Percentiles rank a stretch among this genome's conserved stretches.
Conservation (phyloP, 2,113 vertebrate genomes). For the Columbina picui region DNA sequence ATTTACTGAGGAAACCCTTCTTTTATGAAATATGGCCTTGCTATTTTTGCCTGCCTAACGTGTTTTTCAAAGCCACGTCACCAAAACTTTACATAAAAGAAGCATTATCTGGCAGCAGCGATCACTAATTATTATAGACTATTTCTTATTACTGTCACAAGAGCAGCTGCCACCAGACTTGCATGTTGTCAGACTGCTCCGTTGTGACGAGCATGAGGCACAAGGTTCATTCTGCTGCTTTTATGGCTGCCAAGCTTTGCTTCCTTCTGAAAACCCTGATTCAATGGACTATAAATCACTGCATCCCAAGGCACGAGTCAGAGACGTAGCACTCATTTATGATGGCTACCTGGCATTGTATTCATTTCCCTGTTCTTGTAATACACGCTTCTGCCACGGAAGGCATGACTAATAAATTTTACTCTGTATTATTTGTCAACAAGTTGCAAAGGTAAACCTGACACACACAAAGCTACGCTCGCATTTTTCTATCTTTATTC, state of each 20-base stretch:
- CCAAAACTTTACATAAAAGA: background rate
- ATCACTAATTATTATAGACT: background rate
- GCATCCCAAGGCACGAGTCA: background rate
- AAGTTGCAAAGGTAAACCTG: background rate
- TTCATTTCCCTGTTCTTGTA: background rate
- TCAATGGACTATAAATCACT: background rate
- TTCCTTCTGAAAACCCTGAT: background rate
- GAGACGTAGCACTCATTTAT: rapidly evolving
- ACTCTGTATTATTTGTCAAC: background rate
- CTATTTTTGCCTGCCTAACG: background rate
- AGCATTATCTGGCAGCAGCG: background rate
- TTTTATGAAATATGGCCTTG: background rate
- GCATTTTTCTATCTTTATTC: background rate
- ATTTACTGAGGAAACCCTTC: background rate
- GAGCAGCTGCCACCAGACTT: background rate
- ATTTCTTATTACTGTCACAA: background rate
- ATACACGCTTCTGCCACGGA: background rate
- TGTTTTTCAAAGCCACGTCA: background rate
- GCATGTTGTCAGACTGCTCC: rapidly evolving
- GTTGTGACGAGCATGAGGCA: rapidly evolving
- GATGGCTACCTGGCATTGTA: background rate
- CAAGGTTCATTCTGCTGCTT: background rate
- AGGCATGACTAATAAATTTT: background rate
- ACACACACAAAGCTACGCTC: background rate
- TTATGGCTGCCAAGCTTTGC: background rate